Conservation (phyloP, 2,113 vertebrate genomes). For the Saguinus midas region DNA sequence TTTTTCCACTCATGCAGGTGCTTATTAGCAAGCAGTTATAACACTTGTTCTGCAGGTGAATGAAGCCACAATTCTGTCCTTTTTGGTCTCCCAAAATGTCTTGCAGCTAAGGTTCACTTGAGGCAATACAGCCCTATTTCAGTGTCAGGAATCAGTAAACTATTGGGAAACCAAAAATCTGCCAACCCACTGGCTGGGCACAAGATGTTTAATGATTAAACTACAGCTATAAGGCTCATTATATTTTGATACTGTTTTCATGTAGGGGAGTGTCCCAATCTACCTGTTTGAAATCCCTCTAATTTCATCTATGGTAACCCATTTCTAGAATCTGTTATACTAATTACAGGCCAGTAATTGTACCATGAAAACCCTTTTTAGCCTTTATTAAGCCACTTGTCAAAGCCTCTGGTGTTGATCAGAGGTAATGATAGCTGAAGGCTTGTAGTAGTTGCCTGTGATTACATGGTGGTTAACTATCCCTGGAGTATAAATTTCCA, state of each 20-base stretch:
- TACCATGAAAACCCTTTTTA: background rate
- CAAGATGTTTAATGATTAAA: background rate
- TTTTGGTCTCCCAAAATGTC: background rate
- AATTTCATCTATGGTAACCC: background rate
- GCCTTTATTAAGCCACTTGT: slow-evolving; percentile 7
- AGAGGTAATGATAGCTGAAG: background rate
- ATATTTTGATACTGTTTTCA: background rate
- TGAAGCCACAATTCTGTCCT: background rate
- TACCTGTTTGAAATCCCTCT: background rate
- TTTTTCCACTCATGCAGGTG: background rate
- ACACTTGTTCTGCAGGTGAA: background rate
- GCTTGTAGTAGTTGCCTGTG: background rate
- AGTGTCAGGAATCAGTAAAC: background rate
- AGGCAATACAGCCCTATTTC: background rate
- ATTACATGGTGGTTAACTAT: background rate
- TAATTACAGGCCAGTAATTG: background rate
- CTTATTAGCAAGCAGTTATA: background rate
- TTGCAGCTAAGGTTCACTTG: background rate
- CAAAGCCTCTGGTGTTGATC: background rate
- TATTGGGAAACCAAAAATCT: background rate
- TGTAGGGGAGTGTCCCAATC: background rate
- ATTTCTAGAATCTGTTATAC: background rate
- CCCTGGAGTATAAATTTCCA: background rate
- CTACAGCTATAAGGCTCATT: background rate
- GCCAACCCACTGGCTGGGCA: background rate